phyloP scores from a whole-genome alignment of 2,888 invertebrate species.

The Agriopis marginaria region DNA sequence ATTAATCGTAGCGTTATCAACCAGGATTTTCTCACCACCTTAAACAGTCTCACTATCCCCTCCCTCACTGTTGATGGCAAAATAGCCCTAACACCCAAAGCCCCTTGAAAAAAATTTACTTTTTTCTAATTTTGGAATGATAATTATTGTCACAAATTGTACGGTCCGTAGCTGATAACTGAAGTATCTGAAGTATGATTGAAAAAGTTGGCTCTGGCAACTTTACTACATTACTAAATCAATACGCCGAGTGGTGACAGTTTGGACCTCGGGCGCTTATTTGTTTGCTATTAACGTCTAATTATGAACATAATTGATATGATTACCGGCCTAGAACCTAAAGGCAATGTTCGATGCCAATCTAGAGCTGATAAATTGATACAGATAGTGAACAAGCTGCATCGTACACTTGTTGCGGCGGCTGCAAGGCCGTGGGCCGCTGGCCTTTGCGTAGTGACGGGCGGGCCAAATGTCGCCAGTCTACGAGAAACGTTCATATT shows the following conservation, averaged over 20 bases:
- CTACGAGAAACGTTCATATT: conserved; percentile 41
- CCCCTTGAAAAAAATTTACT: too few relatives aligned
- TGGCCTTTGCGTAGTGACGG: conserved; percentile 77
- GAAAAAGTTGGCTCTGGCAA: too few relatives aligned
- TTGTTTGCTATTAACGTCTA: conserved; percentile 25
- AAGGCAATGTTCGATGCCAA: conserved; percentile 20
- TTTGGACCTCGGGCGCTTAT: conserved; percentile 7
- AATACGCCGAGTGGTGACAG: background rate
- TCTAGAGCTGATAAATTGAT: conserved; percentile 41
- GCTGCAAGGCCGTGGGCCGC: conserved; percentile 69
- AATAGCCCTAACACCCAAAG: too few relatives aligned
- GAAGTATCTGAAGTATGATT: too few relatives aligned
- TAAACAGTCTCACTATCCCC: too few relatives aligned
- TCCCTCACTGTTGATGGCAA: too few relatives aligned
- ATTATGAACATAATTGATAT: conserved; percentile 30
- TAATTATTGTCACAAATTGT: too few relatives aligned
- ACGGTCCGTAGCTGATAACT: too few relatives aligned
- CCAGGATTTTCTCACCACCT: too few relatives aligned
- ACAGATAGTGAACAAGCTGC: conserved; percentile 40
- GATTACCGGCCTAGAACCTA: conserved; percentile 18
- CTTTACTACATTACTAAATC: background rate
- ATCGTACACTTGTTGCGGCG: conserved; percentile 72
- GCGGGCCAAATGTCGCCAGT: conserved; percentile 63
- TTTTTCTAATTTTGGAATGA: too few relatives aligned
- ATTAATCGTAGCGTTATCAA: too few relatives aligned